These are phyloP conservation scores for Symphodus melops DNA, from an alignment of 2,113 vertebrate species.

Conservation along the genomic window DNA sequence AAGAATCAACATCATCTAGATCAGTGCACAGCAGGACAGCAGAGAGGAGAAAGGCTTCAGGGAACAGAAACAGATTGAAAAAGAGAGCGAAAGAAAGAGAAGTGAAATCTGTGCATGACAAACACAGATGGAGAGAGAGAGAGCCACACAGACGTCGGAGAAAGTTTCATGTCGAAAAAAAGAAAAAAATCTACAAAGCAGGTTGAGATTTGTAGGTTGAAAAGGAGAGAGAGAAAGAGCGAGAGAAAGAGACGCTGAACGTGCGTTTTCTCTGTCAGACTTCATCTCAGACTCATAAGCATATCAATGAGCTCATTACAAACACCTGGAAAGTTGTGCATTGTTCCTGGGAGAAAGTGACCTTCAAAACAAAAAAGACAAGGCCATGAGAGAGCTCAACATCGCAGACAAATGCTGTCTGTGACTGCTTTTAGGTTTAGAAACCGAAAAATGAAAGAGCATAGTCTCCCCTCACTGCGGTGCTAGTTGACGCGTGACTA, in stretches of 20 bases:
- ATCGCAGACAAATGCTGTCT: constrained; percentile 22
- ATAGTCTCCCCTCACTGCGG: constrained; percentile 6
- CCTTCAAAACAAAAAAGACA: constrained; percentile 28
- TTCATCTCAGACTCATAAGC: constrained; percentile 20
- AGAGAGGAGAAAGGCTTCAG: background rate
- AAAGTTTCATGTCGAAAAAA: constrained; percentile 25
- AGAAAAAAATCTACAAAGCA: background rate
- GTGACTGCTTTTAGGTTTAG: constrained; percentile 47
- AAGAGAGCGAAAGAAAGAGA: constrained; percentile 11
- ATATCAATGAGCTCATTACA: constrained; percentile 17
- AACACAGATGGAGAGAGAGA: constrained; percentile 24
- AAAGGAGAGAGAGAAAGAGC: background rate
- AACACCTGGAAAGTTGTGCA: constrained; percentile 9
- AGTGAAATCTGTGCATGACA: constrained; percentile 31
- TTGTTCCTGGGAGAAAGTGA: constrained; percentile 10
- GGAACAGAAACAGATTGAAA: constrained; percentile 23
- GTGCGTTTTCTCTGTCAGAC: background rate
- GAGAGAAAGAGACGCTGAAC: background rate
- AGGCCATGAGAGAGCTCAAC: background rate
- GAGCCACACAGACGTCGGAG: constrained; percentile 25
- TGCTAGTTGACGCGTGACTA: constrained; percentile 33
- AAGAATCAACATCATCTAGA: constrained; percentile 19
- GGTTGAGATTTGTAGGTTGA: constrained; percentile 17
- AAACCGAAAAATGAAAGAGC: constrained; percentile 43
- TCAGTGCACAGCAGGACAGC: constrained; percentile 7